Base-by-base conservation (phyloP, 1,140 invertebrate species). In the Hylaeus volcanicus region DNA sequence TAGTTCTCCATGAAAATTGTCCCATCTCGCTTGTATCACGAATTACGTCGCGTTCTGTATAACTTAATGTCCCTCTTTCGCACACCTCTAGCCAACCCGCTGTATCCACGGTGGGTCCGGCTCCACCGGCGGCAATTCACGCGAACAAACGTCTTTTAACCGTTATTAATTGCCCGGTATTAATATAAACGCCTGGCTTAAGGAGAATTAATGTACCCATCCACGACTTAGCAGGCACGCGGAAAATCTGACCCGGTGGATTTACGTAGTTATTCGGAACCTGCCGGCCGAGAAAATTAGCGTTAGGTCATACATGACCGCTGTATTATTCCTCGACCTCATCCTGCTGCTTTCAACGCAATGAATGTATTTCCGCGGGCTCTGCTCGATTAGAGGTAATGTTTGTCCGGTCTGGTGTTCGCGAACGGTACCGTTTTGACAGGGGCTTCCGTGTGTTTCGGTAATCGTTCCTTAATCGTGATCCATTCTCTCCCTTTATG, bases 161-260 rank as follows among this genome's bases (percentile, higher is more conserved):
- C 88, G 83, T 89, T 91, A 92, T 91, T 91, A 92, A 92, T 92
- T 89, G 90, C 80, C 68, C n/a, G 77, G 86, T 87, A 90, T 92
- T 91, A 91, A 90, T 90, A 89, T 89, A 90, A 92, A 89, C 89
- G 88, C 80, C 75, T 63, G 77, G 86, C 84, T 90, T 90, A 89
- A 90, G 79, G 86, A 89, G 86, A 90, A 91, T 90, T 90, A 91
- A 92, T 90, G 87, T 82, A 84, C 84, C 83, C 77, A 58, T 88
- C 82, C 77, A 60, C 77, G 75, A 85, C 83, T 88, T 87, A 83
- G 83, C 65, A 53, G 65, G 39, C 26, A 51, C 65, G 60, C 55
- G 74, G 76, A 74, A 85, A 88, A 87, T 87, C 79, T 74, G 73
- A 82, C 60, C 82, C 58, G 78, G 11, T 65, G 74, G 85, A 79